These are phyloP conservation scores for Oscheius sp. DNA, from an alignment of 2,888 invertebrate genomes.

Conservation along the genomic window DNA sequence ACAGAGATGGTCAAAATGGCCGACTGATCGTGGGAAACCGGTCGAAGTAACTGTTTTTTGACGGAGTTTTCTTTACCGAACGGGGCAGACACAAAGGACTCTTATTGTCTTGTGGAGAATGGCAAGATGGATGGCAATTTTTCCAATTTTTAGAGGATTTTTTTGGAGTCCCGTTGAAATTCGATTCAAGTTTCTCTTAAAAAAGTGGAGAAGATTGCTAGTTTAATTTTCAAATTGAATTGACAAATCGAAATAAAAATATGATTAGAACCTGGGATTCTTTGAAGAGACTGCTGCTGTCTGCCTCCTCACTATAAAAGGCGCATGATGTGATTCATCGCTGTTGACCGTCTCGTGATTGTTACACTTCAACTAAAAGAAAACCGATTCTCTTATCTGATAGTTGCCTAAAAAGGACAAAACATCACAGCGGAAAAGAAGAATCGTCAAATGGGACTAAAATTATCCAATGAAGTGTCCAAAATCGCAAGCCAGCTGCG, in stretches of 20 bases:
- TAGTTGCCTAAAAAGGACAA: background rate
- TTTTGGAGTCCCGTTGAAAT: background rate
- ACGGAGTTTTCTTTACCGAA: background rate
- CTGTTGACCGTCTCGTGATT: conserved; percentile 17
- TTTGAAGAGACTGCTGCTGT: too few species aligned
- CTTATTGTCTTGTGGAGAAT: background rate
- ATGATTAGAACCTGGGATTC: too few species aligned
- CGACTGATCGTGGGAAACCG: background rate
- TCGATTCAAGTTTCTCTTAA: background rate
- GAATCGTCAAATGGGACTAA: background rate
- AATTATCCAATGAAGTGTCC: background rate
- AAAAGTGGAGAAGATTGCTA: background rate
- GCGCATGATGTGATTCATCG: background rate
- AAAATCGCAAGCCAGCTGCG: background rate
- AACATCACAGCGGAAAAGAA: background rate
- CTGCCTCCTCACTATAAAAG: background rate
- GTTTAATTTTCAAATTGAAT: too few species aligned
- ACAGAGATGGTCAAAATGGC: background rate
- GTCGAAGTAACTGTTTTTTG: background rate
- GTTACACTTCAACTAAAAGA: background rate
- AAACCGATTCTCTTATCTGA: background rate
- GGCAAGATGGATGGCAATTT: background rate
- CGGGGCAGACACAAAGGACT: background rate
- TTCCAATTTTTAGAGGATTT: background rate
- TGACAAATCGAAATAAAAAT: too few species aligned